Percentiles rank a stretch among this genome's conserved stretches.
phyloP scores from a whole-genome alignment of 2,888 invertebrate species.

The Spilarctia lutea region DNA sequence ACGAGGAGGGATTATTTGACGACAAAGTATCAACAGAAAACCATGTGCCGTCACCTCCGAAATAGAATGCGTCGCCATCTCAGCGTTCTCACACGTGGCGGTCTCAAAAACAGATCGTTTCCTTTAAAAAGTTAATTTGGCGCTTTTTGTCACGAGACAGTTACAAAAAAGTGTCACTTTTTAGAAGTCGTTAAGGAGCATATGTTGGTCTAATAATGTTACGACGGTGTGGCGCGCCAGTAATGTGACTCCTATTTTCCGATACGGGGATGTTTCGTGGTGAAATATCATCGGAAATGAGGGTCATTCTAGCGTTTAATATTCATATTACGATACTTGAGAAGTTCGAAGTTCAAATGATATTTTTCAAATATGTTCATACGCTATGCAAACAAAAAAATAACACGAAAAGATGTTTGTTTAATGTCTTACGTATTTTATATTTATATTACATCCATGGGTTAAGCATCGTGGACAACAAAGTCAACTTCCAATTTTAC shows the following conservation, averaged over 20 bases:
- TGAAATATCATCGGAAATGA: constrained; percentile 46
- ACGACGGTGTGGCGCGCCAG: constrained; percentile 72
- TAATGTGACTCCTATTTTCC: constrained; percentile 81
- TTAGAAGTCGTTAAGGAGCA: constrained; percentile 77
- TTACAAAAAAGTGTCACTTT: constrained; percentile 80
- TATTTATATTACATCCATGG: no score
- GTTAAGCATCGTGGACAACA: no score
- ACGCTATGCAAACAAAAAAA: neutral
- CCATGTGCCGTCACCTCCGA: constrained; percentile 77
- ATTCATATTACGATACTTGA: constrained; percentile 34
- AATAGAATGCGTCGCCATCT: constrained; percentile 76
- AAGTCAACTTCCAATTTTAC: no score
- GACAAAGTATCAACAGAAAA: constrained; percentile 81
- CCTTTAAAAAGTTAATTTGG: constrained; percentile 86
- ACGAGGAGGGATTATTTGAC: constrained; percentile 81
- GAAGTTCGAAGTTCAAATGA: constrained; percentile 16
- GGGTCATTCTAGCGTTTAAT: constrained; percentile 29
- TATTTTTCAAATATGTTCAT: neutral
- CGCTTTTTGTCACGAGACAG: constrained; percentile 74
- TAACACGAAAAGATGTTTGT: neutral
- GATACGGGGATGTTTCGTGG: constrained; percentile 59
- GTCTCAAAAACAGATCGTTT: constrained; percentile 84
- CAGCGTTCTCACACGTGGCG: constrained; percentile 81
- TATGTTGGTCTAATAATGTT: constrained; percentile 79
- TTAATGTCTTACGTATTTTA: no score